Percentiles rank a stretch among this genome's conserved stretches.
These are phyloP conservation scores for Tinea semifulvella DNA, from an alignment of 2,888 invertebrate genomes.

Conservation along the genomic window DNA sequence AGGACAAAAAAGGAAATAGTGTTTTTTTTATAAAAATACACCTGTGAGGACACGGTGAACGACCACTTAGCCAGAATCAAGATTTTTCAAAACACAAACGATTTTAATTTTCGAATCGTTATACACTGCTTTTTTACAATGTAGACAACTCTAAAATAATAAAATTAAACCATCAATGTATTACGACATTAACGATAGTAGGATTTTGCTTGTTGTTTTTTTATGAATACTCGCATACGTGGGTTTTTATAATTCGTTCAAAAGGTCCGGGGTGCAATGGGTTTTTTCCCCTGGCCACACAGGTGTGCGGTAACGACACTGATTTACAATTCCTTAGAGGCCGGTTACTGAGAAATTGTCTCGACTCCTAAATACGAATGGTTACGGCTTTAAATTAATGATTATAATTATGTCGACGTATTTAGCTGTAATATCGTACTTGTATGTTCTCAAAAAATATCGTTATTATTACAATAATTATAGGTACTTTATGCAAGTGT, in stretches of 20 bases:
- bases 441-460: no score
- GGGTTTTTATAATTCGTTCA: slow-evolving; percentile 66
- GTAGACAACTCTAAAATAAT: background rate
- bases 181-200: background rate
- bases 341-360: slow-evolving; percentile 15
- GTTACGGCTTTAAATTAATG: no score
- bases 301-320: slow-evolving; percentile 43
- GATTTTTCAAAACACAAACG: background rate
- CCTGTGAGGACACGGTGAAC: slow-evolving; percentile 10
- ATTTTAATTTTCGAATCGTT: background rate
- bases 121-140: background rate
- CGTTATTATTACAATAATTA: no score
- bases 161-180: background rate
- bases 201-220: background rate
- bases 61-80: slow-evolving; percentile 5
- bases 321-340: slow-evolving; percentile 59
- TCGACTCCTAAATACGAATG: background rate
- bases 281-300: slow-evolving; percentile 57
- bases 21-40: slow-evolving; percentile 9
- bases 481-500: no score
- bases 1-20: slow-evolving; percentile 2
- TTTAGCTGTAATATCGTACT: no score
- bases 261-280: slow-evolving; percentile 53
- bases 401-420: no score
- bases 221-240: slow-evolving; percentile 22